These are phyloP conservation scores for Euura lappo DNA, from an alignment of 1,140 invertebrate genomes.

Conservation along the genomic window DNA sequence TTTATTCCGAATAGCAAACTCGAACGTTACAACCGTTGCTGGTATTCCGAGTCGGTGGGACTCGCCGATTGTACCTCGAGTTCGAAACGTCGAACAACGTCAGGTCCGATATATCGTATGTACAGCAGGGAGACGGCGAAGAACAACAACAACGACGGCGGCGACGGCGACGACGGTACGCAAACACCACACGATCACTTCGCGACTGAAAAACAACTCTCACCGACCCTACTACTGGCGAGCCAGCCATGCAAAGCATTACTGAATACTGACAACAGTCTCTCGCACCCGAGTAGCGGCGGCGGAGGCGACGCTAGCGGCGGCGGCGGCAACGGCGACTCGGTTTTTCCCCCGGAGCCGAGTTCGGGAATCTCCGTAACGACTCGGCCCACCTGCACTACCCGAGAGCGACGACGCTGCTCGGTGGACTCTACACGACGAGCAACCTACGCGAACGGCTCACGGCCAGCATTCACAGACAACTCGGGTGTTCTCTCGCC, in stretches of 20 bases:
- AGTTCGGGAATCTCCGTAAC: slow-evolving; percentile 40
- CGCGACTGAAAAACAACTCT: slow-evolving; percentile 40
- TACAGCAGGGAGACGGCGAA: background rate
- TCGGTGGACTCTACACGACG: slow-evolving; percentile 9
- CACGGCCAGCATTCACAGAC: slow-evolving; percentile 2
- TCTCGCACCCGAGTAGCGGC: slow-evolving; percentile 33
- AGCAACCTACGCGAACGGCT: background rate
- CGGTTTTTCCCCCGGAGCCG: slow-evolving; percentile 48
- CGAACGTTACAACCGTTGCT: background rate
- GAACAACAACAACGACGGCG: background rate
- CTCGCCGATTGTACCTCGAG: too few species aligned
- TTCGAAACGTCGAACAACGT: too few species aligned
- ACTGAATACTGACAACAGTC: slow-evolving; percentile 59
- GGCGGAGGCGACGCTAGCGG: slow-evolving; percentile 22
- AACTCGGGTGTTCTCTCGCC: background rate
- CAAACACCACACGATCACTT: slow-evolving; percentile 45
- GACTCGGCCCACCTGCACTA: slow-evolving; percentile 53
- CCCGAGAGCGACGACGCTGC: slow-evolving; percentile 30
- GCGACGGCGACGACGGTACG: background rate
- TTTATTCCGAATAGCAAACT: too few species aligned
- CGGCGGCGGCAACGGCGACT: slow-evolving; percentile 17
- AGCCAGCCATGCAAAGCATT: slow-evolving; percentile 59
- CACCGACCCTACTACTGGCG: slow-evolving; percentile 43
- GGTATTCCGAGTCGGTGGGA: background rate
- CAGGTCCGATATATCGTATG: too few species aligned